Evolutionary conservation across 2,797 vertebrate genomes (phyloP).

Genomic region (Pseudochaenichthys georgianus): DNA sequence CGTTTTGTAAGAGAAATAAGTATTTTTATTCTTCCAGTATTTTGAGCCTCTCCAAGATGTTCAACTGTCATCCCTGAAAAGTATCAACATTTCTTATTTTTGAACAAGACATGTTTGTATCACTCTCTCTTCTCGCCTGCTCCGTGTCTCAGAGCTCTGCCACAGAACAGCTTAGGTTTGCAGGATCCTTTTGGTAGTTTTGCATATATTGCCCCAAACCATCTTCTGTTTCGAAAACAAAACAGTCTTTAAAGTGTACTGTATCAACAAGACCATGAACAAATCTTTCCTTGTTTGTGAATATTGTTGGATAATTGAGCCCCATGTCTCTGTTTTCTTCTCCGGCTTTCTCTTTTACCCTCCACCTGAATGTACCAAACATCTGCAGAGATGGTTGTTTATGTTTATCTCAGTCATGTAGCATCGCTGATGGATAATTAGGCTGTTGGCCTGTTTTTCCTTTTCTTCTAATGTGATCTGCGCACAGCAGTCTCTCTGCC

Average conservation of each 20-base stretch:
- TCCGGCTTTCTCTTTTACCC: constrained; percentile 8
- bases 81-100: constrained; percentile 32
- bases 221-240: constrained; percentile 28
- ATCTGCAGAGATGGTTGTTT: not conserved
- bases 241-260: constrained; percentile 20
- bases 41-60: constrained; percentile 33
- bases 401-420: constrained; percentile 51
- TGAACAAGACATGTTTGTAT: constrained; percentile 28
- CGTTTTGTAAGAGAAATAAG: constrained; percentile 15
- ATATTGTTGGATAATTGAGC: constrained; percentile 25
- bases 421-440: constrained; percentile 72
- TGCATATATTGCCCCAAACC: constrained; percentile 25
- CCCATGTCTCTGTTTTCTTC: constrained; percentile 10
- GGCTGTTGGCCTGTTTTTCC: constrained; percentile 38
- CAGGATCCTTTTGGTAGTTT: constrained; percentile 14
- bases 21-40: constrained; percentile 21
- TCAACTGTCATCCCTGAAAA: constrained; percentile 33
- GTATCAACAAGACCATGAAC: constrained; percentile 22
- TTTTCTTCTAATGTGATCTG: constrained; percentile 57
- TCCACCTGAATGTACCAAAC: constrained; percentile 29
- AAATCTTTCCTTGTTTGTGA: constrained; percentile 31
- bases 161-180: constrained; percentile 5
- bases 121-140: constrained; percentile 25
- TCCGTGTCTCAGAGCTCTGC: constrained; percentile 20
- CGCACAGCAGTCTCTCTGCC: constrained; percentile 33